Conservation (phyloP, 2,113 vertebrate genomes). For the Nothocercus julius region DNA sequence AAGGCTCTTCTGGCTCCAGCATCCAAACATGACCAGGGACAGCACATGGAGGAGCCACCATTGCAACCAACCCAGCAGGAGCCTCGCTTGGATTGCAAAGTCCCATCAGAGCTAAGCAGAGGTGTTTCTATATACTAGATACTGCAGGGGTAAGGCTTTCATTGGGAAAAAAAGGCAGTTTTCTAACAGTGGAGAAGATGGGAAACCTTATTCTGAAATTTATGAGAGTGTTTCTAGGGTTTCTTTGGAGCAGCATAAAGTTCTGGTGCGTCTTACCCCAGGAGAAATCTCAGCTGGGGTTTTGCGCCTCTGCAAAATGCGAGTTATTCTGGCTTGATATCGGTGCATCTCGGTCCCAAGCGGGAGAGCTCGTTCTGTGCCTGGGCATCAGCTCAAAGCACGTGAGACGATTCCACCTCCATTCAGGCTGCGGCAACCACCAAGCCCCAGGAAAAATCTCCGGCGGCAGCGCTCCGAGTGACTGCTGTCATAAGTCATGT, state of each 20-base stretch:
- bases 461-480: background rate
- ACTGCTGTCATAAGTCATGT: background rate
- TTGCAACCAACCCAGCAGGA: background rate
- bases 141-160: background rate
- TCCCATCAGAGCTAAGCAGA: background rate
- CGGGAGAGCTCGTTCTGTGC: background rate
- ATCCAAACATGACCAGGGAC: background rate
- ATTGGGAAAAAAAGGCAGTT: background rate
- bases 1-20: background rate
- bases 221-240: background rate
- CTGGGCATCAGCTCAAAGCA: background rate
- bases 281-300: background rate
- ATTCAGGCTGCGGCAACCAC: background rate
- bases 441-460: background rate
- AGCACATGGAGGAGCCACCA: accelerated
- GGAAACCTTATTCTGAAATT: background rate
- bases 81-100: background rate
- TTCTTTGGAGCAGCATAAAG: background rate
- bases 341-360: background rate
- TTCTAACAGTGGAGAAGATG: background rate
- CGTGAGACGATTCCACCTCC: background rate
- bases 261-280: background rate
- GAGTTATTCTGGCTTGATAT: background rate
- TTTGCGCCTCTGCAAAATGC: background rate
- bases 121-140: accelerated